These are phyloP conservation scores for Naja naja DNA, from an alignment of 2,113 vertebrate species.

Conservation along the genomic window DNA sequence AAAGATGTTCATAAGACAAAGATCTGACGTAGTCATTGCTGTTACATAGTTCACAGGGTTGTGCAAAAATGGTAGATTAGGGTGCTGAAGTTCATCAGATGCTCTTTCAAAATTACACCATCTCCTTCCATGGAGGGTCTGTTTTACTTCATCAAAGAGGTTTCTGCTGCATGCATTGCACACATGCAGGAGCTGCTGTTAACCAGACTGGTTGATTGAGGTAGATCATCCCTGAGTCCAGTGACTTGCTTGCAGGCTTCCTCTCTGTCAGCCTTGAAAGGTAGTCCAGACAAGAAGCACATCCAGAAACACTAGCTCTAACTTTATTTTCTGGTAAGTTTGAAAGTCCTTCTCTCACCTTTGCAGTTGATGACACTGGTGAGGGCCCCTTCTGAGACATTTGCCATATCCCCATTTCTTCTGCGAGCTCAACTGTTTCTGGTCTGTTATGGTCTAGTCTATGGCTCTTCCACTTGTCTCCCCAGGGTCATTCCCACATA, in stretches of 20 bases:
- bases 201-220: not conserved
- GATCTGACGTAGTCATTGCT: not conserved
- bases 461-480: not conserved
- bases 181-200: not conserved
- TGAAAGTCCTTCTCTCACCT: not conserved
- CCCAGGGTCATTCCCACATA: not conserved
- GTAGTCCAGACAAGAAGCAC: not conserved
- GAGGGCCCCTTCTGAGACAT: not conserved
- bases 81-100: not conserved
- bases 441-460: not conserved
- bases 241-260: not conserved
- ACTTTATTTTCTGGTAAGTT: not conserved
- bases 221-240: not conserved
- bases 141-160: not conserved
- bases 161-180: not conserved
- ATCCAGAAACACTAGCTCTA: not conserved
- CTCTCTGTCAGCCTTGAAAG: not conserved
- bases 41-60: not conserved
- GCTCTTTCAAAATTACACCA: not conserved
- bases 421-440: not conserved
- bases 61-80: not conserved
- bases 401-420: not conserved
- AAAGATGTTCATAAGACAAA: not conserved
- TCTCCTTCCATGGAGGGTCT: not conserved
- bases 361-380: not conserved